Percentiles rank a stretch among this genome's conserved stretches.
These are phyloP conservation scores for Cairina moschata DNA, from an alignment of 2,113 vertebrate genomes.

Conservation along the genomic window DNA sequence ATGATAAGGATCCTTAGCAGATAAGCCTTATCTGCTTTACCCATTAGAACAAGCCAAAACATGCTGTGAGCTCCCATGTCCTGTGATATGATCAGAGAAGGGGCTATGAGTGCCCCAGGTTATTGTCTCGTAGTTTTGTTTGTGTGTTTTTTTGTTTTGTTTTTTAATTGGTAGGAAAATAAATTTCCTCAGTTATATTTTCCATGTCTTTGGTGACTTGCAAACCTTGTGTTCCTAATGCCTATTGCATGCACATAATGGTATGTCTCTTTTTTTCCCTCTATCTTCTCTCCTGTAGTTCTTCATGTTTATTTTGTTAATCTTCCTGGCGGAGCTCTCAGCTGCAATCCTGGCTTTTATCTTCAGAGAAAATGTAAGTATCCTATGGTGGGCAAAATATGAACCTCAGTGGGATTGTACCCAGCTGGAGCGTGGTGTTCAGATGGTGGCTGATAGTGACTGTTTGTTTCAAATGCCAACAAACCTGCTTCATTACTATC, in stretches of 20 bases:
- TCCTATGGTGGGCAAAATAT: not conserved
- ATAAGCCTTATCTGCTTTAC: not conserved
- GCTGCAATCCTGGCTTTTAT: constrained; percentile 94
- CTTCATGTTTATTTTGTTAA: constrained; percentile 94
- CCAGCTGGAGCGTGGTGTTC: not conserved
- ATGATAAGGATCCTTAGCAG: accelerated
- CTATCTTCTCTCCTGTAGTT: constrained; percentile 80
- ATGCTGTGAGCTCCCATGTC: not conserved
- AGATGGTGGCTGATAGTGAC: not conserved
- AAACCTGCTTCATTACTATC: not conserved
- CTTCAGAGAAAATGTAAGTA: constrained; percentile 93
- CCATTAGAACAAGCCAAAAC: not conserved
- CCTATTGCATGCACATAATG: not conserved
- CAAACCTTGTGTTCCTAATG: not conserved
- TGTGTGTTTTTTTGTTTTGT: not conserved
- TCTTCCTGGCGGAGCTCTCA: constrained; percentile 92
- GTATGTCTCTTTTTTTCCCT: not conserved
- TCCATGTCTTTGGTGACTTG: not conserved
- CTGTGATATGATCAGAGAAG: not conserved
- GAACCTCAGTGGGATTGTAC: not conserved
- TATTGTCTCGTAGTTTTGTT: not conserved
- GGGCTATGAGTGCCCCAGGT: not conserved
- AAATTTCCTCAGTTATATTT: not conserved
- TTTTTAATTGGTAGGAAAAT: not conserved
- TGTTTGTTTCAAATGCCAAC: not conserved